Evolutionary conservation across 2,797 vertebrate species (phyloP).

Genomic region (Neomorphus geoffroyi): DNA sequence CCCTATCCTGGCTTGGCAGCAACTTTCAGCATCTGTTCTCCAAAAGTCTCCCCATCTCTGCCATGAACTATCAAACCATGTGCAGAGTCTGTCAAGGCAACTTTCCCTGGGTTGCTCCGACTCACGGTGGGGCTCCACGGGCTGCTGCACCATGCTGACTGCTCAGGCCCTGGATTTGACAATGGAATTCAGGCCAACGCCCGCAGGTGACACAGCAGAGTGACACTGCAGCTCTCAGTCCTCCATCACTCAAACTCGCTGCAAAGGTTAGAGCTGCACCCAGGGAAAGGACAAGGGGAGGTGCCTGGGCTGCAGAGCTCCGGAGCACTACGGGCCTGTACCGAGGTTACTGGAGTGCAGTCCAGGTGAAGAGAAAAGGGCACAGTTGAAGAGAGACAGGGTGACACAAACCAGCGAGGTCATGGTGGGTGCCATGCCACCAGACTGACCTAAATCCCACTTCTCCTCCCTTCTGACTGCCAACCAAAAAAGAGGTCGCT

Average conservation of each 20-base stretch:
- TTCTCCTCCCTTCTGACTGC: conserved; percentile 53
- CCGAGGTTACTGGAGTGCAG: not conserved
- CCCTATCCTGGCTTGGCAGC: not conserved
- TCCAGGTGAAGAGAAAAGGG: accelerated
- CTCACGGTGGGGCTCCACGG: accelerated
- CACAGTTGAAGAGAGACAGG: not conserved
- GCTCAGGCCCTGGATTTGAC: not conserved
- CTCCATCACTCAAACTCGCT: not conserved
- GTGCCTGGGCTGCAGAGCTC: not conserved
- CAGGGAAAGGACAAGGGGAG: not conserved
- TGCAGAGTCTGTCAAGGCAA: not conserved
- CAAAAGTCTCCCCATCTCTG: not conserved
- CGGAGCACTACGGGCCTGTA: accelerated
- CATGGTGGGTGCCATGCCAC: not conserved
- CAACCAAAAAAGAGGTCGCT: conserved; percentile 55
- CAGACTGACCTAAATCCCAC: conserved; percentile 48
- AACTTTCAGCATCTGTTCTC: not conserved
- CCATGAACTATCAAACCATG: not conserved
- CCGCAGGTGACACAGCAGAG: not conserved
- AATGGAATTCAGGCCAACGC: not conserved
- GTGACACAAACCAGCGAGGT: not conserved
- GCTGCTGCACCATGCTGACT: not conserved
- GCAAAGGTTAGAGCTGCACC: not conserved
- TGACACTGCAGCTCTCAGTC: not conserved
- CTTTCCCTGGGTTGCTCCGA: not conserved